Evolutionary conservation across 2,888 invertebrate species (phyloP).

Genomic region (Chrysotoxum bicinctum): DNA sequence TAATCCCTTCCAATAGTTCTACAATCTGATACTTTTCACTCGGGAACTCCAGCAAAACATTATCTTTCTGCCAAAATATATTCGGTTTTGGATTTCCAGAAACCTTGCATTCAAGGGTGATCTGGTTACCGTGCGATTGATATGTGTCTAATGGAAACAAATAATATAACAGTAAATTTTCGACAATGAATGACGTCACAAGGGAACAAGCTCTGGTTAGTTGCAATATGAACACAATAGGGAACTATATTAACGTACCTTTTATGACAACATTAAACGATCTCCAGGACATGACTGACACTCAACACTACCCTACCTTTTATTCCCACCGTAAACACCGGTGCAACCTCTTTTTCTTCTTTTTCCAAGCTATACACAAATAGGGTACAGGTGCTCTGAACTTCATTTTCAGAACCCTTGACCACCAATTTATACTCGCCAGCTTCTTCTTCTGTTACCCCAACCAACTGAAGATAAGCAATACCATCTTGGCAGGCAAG

Average conservation of each 20-base stretch:
- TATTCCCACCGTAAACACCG: constrained; percentile 89
- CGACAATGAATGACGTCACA: constrained; percentile 54
- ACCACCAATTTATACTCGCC: constrained; percentile 91
- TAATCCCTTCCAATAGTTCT: constrained; percentile 86
- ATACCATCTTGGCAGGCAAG: constrained; percentile 87
- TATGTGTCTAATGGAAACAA: constrained; percentile 84
- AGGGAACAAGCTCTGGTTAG: constrained; percentile 29
- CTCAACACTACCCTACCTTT: constrained; percentile 84
- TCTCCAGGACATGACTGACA: constrained; percentile 57
- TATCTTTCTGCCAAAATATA: constrained; percentile 86
- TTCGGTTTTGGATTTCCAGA: constrained; percentile 88
- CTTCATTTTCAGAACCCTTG: constrained; percentile 87
- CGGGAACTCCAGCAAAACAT: constrained; percentile 84
- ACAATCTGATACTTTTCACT: constrained; percentile 84
- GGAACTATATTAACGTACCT: constrained; percentile 52
- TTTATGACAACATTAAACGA: constrained; percentile 59
- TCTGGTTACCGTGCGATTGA: constrained; percentile 86
- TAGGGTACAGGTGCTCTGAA: constrained; percentile 87
- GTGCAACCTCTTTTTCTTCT: constrained; percentile 85
- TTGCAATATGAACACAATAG: constrained; percentile 50
- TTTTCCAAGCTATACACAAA: constrained; percentile 78
- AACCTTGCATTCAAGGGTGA: constrained; percentile 89
- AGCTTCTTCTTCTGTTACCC: constrained; percentile 86
- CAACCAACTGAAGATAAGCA: constrained; percentile 88
- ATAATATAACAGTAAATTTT: constrained; percentile 33